phyloP scores from a whole-genome alignment of 2,797 vertebrate genomes.

The Gila robusta region DNA sequence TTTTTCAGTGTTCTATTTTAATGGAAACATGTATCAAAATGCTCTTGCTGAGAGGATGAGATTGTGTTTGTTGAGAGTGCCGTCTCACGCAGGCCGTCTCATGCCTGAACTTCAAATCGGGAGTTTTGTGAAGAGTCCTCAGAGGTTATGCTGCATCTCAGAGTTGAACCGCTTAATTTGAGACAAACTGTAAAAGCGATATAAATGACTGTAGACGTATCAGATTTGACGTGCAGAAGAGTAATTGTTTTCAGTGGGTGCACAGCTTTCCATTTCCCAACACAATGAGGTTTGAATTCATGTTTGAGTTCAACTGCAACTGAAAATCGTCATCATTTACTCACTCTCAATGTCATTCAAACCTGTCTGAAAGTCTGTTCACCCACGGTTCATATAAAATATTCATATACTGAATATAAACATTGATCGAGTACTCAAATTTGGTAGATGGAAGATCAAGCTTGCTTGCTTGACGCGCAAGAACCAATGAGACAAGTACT shows the following conservation, averaged over 20 bases:
- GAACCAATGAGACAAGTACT: not conserved
- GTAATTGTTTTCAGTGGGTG: not conserved
- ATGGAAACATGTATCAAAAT: slow-evolving; percentile 35
- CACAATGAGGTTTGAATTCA: slow-evolving; percentile 5
- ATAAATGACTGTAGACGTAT: slow-evolving; percentile 1
- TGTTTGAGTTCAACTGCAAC: not conserved
- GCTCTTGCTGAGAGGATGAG: slow-evolving; percentile 21
- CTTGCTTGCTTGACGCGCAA: not conserved
- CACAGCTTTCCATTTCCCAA: slow-evolving; percentile 2
- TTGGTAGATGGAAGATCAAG: not conserved
- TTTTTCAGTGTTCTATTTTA: slow-evolving; percentile 25
- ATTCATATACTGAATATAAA: not conserved
- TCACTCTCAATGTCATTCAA: not conserved
- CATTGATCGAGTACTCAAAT: not conserved
- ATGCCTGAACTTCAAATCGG: slow-evolving; percentile 17
- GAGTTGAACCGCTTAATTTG: slow-evolving; percentile 10
- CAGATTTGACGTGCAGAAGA: not conserved
- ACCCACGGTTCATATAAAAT: not conserved
- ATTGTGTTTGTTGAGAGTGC: not conserved
- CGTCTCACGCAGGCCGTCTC: not conserved
- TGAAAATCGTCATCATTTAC: not conserved
- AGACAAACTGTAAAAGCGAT: not conserved
- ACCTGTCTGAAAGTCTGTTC: not conserved
- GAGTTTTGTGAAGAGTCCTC: slow-evolving; percentile 20
- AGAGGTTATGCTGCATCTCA: slow-evolving; percentile 10